A percentile compares a stretch with the other conserved stretches of the same genome.
phyloP scores from a whole-genome alignment of 2,113 vertebrate species.

The Rattus rattus region DNA sequence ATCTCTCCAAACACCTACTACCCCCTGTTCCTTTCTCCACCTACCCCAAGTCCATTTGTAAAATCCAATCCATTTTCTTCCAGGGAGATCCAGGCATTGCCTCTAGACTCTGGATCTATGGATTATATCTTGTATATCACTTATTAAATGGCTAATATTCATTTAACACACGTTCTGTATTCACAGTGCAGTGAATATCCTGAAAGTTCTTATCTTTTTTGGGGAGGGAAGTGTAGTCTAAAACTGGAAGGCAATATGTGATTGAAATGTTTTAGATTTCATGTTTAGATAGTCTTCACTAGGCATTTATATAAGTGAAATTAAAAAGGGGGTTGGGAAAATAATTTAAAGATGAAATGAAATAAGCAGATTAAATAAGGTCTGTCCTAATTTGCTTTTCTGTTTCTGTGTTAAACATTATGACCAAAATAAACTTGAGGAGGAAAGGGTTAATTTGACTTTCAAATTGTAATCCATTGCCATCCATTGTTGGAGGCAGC shows the following conservation, averaged over 20 bases:
- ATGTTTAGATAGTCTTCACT: background rate
- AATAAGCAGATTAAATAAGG: background rate
- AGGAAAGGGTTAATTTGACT: background rate
- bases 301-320: background rate
- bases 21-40: background rate
- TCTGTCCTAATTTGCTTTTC: background rate
- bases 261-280: background rate
- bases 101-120: background rate
- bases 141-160: background rate
- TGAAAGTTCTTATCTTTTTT: background rate
- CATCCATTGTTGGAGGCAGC: background rate
- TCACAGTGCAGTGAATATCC: background rate
- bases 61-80: background rate
- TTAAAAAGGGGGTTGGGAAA: background rate
- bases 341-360: background rate
- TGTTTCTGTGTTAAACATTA: background rate
- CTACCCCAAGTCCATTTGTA: background rate
- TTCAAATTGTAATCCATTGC: background rate
- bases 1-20: background rate
- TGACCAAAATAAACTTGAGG: background rate
- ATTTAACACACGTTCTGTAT: background rate
- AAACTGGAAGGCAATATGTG: background rate
- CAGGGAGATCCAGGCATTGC: background rate
- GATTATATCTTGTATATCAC: background rate
- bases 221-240: background rate